Evolutionary conservation across 2,113 vertebrate genomes (phyloP).

Genomic region (Athene cunicularia): DNA sequence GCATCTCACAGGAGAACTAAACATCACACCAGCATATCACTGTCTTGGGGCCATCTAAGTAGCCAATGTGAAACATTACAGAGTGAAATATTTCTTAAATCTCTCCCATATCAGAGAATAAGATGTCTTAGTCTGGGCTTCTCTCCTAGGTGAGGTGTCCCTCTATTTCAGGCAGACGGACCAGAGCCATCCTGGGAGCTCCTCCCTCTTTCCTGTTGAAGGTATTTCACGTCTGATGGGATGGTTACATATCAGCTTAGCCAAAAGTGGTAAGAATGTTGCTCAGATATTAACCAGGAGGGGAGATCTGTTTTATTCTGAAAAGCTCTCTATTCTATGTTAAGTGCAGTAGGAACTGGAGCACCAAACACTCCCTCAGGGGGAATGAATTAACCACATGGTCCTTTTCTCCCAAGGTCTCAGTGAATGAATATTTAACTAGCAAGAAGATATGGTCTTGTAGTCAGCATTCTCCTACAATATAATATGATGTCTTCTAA

Average conservation of each 20-base stretch:
- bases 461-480: neutral
- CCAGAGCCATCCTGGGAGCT: neutral
- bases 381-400: neutral
- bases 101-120: neutral
- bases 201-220: neutral
- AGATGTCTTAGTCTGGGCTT: neutral
- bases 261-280: neutral
- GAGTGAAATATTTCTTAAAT: neutral
- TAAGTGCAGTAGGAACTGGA: neutral
- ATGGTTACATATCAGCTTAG: neutral
- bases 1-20: neutral
- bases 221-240: neutral
- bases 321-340: neutral
- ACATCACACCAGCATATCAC: neutral
- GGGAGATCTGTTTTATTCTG: neutral
- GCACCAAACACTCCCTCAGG: neutral
- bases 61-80: neutral
- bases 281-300: neutral
- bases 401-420: neutral
- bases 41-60: neutral
- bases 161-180: accelerated
- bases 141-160: neutral
- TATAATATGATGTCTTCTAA: neutral
- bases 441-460: neutral
- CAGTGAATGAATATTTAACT: neutral